A percentile compares a stretch with the other conserved stretches of the same genome.
Evolutionary conservation across 1,140 invertebrate species (phyloP).

Genomic region (Holcopasites calliopsidis): DNA sequence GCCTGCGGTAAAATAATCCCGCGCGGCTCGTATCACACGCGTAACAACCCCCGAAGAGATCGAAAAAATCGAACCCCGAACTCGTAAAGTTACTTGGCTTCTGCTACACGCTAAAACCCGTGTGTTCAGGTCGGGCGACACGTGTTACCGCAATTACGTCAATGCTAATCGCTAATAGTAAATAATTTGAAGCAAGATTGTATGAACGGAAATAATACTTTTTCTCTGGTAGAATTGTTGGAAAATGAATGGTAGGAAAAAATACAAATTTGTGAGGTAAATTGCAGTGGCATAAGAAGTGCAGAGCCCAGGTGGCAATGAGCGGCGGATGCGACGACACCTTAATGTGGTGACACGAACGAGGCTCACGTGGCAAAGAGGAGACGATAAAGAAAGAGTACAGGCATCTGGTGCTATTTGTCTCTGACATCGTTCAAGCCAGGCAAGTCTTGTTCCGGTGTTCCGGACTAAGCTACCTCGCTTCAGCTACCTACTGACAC

Average conservation of each 20-base stretch:
- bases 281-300: too few species aligned
- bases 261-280: too few species aligned
- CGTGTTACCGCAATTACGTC: neutral
- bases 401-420: constrained; percentile 50
- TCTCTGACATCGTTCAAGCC: constrained; percentile 48
- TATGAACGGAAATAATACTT: too few species aligned
- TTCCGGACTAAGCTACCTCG: constrained; percentile 45
- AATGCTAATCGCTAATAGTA: too few species aligned
- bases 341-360: constrained; percentile 15
- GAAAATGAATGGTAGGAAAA: too few species aligned
- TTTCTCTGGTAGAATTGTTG: too few species aligned
- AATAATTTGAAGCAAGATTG: too few species aligned
- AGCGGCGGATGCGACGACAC: constrained; percentile 20
- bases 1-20: constrained; percentile 55
- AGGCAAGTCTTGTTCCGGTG: constrained; percentile 51
- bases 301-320: neutral
- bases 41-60: constrained; percentile 42
- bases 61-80: constrained; percentile 46
- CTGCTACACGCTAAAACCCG: neutral
- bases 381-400: constrained; percentile 16
- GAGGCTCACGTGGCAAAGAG: constrained; percentile 3
- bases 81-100: constrained; percentile 49
- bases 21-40: constrained; percentile 26
- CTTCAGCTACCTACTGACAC: constrained; percentile 13
- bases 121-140: constrained; percentile 15